Conservation (phyloP, 2,888 invertebrate genomes). For the Smittia sp. region DNA sequence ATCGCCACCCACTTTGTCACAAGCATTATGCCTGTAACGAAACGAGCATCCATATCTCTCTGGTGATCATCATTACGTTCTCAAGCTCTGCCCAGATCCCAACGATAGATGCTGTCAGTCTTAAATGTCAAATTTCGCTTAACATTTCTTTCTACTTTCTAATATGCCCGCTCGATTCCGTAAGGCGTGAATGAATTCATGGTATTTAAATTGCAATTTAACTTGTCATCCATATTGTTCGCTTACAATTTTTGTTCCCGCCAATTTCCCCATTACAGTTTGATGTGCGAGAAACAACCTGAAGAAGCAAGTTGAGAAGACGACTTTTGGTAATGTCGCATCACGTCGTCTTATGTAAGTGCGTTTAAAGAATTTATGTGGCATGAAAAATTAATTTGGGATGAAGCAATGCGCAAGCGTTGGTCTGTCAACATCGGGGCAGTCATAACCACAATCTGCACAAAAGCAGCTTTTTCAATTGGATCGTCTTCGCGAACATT, state of each 20-base stretch:
- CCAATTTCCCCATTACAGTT: background rate
- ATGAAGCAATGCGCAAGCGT: background rate
- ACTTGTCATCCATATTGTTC: background rate
- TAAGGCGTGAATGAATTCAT: constrained; percentile 3
- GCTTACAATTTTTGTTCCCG: background rate
- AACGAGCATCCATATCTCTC: too few relatives aligned
- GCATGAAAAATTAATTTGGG: background rate
- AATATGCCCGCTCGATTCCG: background rate
- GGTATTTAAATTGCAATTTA: background rate
- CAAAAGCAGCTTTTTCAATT: background rate
- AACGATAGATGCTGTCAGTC: too few relatives aligned
- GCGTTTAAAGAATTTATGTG: background rate
- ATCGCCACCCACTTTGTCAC: too few relatives aligned
- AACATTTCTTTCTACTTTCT: too few relatives aligned
- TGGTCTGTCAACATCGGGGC: background rate
- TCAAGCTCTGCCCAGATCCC: too few relatives aligned
- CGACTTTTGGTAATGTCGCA: background rate
- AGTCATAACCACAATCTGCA: background rate
- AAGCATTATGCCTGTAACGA: too few relatives aligned
- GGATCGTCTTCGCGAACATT: background rate
- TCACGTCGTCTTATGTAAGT: background rate
- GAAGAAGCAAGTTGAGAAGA: background rate
- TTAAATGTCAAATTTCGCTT: too few relatives aligned
- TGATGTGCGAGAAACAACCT: background rate
- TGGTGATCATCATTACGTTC: too few relatives aligned